Evolutionary conservation across 1,140 invertebrate species (phyloP).

Genomic region (Proctacanthus coquilletti): DNA sequence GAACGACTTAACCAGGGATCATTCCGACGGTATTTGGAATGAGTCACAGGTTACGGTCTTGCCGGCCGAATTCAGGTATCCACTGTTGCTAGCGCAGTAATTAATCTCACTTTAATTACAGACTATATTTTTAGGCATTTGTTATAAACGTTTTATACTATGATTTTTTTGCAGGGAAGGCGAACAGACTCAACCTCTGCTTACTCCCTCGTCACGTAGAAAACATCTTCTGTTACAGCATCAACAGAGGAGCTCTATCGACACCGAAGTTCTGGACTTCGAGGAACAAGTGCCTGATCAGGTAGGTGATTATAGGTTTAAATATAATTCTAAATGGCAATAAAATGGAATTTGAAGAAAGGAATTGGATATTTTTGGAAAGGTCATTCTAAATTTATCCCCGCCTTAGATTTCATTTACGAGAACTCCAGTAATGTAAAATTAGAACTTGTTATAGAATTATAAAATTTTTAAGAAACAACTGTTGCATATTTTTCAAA

Average conservation of each 20-base stretch:
- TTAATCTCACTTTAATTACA: neutral
- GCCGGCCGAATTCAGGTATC: slow-evolving; percentile 41
- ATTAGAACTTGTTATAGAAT: too few relatives aligned
- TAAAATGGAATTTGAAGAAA: too few relatives aligned
- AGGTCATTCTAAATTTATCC: too few relatives aligned
- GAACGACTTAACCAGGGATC: slow-evolving; percentile 57
- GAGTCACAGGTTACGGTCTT: slow-evolving; percentile 71
- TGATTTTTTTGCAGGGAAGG: slow-evolving; percentile 35
- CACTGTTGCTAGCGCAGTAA: too few relatives aligned
- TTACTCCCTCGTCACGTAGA: slow-evolving; percentile 58
- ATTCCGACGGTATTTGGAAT: slow-evolving; percentile 74
- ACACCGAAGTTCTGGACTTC: slow-evolving; percentile 57
- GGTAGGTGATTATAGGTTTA: slow-evolving; percentile 20
- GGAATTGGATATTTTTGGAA: too few relatives aligned
- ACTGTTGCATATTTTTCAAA: too few relatives aligned
- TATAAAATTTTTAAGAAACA: too few relatives aligned
- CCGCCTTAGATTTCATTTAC: too few relatives aligned
- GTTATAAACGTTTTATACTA: slow-evolving; percentile 39
- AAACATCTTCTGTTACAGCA: slow-evolving; percentile 63
- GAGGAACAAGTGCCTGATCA: slow-evolving; percentile 50
- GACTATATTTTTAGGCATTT: neutral
- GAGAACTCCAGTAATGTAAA: too few relatives aligned
- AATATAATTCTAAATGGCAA: neutral
- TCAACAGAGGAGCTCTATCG: slow-evolving; percentile 67
- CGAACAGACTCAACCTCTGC: slow-evolving; percentile 29